Evolutionary conservation across 2,113 vertebrate genomes (phyloP).

Genomic region (Galemys pyrenaicus): DNA sequence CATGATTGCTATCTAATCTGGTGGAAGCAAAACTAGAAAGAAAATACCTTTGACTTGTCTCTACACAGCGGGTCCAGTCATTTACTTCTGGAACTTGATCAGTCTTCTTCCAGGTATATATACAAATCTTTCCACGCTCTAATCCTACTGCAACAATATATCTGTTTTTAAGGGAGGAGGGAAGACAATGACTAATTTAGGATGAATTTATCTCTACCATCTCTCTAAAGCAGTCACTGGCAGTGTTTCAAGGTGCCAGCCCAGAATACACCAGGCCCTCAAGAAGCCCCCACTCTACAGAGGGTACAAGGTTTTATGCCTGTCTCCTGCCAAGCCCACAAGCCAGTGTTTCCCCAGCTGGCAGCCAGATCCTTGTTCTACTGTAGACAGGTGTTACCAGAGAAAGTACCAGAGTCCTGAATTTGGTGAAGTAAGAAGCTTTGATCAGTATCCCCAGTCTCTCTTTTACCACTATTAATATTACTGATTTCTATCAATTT

Average conservation of each 20-base stretch:
- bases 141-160: conserved; percentile 93
- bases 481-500: not conserved
- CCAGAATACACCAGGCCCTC: not conserved
- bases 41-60: conserved; percentile 91
- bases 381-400: not conserved
- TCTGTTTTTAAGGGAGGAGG: conserved; percentile 71
- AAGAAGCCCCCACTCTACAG: not conserved
- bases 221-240: not conserved
- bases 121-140: conserved; percentile 91
- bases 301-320: not conserved
- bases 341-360: not conserved
- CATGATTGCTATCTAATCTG: not conserved
- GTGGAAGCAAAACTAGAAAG: conserved; percentile 45
- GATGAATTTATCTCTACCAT: not conserved
- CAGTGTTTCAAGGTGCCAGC: not conserved
- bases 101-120: conserved; percentile 91
- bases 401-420: not conserved
- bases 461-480: not conserved
- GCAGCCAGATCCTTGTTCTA: not conserved
- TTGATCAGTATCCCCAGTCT: not conserved
- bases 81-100: conserved; percentile 79
- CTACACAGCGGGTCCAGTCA: conserved; percentile 89
- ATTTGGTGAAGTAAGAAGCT: not conserved
- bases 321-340: not conserved
- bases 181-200: not conserved